Evolutionary conservation across 2,113 vertebrate species (phyloP), one percentile per base, ranked within the genome.

Genomic region (Spermophilus dauricus): DNA sequence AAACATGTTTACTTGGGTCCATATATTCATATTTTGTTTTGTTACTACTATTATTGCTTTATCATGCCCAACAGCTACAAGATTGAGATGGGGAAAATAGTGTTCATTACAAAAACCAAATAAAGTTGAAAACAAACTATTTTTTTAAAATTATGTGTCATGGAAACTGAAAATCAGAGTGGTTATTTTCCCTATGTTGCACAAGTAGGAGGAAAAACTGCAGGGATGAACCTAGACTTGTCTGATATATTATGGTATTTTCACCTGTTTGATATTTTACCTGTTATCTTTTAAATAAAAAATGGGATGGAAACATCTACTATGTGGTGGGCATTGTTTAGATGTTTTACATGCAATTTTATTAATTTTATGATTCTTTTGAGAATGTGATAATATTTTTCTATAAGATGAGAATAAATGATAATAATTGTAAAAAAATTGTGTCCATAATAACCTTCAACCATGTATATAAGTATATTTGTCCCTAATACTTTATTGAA

Each of bases 1-100:
- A 93, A 85, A 93, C 78, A 69, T 89, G 92, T 94, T 94, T 96
- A 81, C 90, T 95, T 96, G 84, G 51, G 67, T 94, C 81, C 48
- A 93, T 70, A 39, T 76, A 92, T 81, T 83, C 81, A 92, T 58
- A 77, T 89, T 94, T 89, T 65, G 56, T 61, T 69, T 81, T 75
- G 34, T 56, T 97, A 10, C 30, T 63, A 12, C 34, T 77, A 9
- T 34, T 65, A 0, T 53, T 86, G 9, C 77, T 89, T 89, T 75
- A 45, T 91, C 51, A 72, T 4, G 65, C 37, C 37, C 39, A 84
- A 48, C 9, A 87, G 37, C 82, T 95, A 16, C 34, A 89, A 87
- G 34, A 92, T 13, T 80, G 48, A 84, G 65, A 26, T 37, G 42
- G 34, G 56, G 42, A 22, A 53, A 14, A 90, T n/a, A 65, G 1